These are phyloP conservation scores for Aplidium turbinatum DNA, from an alignment of 23 tunicate genomes.

Conservation along the genomic window DNA sequence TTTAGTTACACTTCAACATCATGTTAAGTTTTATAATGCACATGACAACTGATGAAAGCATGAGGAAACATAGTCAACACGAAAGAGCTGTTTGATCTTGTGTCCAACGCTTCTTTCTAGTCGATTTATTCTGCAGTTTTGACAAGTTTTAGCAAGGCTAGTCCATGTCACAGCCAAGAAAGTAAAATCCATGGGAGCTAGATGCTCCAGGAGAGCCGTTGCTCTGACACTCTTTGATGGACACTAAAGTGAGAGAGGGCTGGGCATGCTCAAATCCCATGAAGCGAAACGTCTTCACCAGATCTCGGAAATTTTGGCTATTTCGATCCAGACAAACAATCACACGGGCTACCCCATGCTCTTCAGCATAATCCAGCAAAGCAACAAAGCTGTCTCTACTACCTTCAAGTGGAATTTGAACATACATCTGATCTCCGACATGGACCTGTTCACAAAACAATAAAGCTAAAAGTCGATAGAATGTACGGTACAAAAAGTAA, in stretches of 20 bases:
- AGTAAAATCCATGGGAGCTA: conserved; percentile 23
- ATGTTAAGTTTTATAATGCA: no score
- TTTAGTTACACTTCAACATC: no score
- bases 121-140: background rate
- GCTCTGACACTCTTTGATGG: background rate
- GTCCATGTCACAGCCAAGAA: conserved; percentile 37
- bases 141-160: conserved; percentile 22
- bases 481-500: no score
- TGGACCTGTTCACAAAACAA: conserved; percentile 33
- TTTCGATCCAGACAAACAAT: conserved; percentile 53
- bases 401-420: conserved; percentile 48
- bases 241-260: background rate
- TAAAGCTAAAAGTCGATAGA: no score
- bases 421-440: conserved; percentile 42
- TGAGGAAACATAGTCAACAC: no score
- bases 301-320: conserved; percentile 20
- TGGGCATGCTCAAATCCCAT: conserved; percentile 69
- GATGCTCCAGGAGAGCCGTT: background rate
- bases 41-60: no score
- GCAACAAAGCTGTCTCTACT: conserved; percentile 80
- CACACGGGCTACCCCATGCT: conserved; percentile 30
- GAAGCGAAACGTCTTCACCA: conserved; percentile 66
- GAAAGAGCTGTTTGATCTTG: background rate
- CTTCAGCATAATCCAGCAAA: conserved; percentile 85
- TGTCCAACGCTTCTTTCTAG: background rate